Percentiles rank a stretch among this genome's conserved stretches.
phyloP scores from a whole-genome alignment of 1,140 invertebrate genomes.

The Drosophila carrolli region DNA sequence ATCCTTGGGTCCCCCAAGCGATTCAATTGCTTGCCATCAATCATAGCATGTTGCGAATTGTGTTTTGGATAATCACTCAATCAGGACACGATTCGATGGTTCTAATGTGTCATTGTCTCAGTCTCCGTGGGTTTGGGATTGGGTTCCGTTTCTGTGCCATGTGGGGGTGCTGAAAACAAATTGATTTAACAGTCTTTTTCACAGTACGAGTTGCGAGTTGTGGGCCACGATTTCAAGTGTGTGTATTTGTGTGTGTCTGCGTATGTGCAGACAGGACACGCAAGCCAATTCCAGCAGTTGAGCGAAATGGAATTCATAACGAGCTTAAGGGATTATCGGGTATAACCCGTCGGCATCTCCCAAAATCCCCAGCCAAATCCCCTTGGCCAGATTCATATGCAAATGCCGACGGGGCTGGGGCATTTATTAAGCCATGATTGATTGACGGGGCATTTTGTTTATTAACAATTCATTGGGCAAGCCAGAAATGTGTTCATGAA shows the following conservation, averaged over 20 bases:
- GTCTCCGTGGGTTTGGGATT: conserved; percentile 4
- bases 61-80: conserved; percentile 76
- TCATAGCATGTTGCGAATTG: conserved; percentile 48
- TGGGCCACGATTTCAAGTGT: conserved; percentile 14
- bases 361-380: conserved; percentile 8
- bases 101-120: conserved; percentile 68
- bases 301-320: conserved; percentile 45
- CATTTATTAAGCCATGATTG: conserved; percentile 49
- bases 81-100: conserved; percentile 55
- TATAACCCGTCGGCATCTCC: conserved; percentile 34
- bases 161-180: conserved; percentile 53
- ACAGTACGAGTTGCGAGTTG: conserved; percentile 23
- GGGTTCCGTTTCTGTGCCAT: conserved; percentile 6
- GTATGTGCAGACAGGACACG: conserved; percentile 50
- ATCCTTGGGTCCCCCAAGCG: background rate
- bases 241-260: conserved; percentile 19
- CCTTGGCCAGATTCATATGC: conserved; percentile 33
- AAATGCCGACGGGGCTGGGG: conserved; percentile 34
- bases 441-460: conserved; percentile 40
- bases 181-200: conserved; percentile 73
- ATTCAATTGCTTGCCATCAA: conserved; percentile 31
- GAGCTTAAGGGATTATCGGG: conserved; percentile 65
- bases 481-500: background rate
- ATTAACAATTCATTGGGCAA: conserved; percentile 48
- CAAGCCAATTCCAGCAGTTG: conserved; percentile 59